A percentile compares a stretch with the other conserved stretches of the same genome.
These are phyloP conservation scores for Cactoblastis cactorum DNA, from an alignment of 2,888 invertebrate genomes.

Conservation along the genomic window DNA sequence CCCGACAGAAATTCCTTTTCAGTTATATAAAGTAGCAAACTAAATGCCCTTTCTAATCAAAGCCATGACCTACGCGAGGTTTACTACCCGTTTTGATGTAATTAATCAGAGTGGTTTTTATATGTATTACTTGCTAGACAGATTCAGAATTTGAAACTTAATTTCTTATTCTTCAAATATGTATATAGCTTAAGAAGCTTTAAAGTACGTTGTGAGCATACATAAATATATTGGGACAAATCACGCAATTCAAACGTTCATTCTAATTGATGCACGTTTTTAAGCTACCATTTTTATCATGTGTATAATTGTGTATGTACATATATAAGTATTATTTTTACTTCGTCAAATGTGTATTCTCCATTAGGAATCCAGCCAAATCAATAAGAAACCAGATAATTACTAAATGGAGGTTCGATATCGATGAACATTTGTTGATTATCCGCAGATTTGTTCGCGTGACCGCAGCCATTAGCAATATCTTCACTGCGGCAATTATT, in stretches of 20 bases:
- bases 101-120: background rate
- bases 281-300: no score
- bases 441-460: background rate
- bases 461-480: background rate
- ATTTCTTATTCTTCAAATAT: no score
- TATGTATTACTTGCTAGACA: no score
- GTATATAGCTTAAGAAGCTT: no score
- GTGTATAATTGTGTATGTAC: no score
- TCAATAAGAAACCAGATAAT: background rate
- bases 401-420: background rate
- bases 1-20: no score
- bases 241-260: no score
- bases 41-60: background rate
- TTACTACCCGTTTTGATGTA: background rate
- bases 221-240: no score
- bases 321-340: no score
- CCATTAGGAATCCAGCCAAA: background rate
- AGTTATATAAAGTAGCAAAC: background rate
- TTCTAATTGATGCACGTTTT: no score
- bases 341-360: conserved; percentile 1
- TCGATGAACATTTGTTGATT: background rate
- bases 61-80: background rate
- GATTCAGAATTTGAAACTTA: no score
- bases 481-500: background rate
- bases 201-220: no score